phyloP scores from a whole-genome alignment of 2,888 invertebrate species.

The Acleris holmiana region DNA sequence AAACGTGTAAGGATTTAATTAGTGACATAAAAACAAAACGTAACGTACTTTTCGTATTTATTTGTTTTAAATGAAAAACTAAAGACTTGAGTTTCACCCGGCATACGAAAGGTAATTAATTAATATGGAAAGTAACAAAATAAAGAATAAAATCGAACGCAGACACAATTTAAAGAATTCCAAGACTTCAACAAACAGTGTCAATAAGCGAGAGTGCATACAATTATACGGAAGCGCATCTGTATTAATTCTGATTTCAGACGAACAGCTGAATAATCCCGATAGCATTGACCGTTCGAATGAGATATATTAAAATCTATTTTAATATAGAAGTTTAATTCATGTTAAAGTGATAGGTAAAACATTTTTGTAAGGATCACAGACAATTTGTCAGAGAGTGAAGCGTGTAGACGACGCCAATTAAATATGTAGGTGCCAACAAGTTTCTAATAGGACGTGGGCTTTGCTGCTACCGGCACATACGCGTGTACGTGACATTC shows the following conservation, averaged over 20 bases:
- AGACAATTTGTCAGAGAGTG: neutral
- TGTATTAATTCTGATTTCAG: conserved; percentile 28
- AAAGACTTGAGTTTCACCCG: no score
- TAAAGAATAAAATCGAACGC: neutral
- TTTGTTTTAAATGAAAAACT: no score
- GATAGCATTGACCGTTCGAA: conserved; percentile 22
- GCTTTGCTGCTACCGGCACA: no score
- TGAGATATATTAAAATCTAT: neutral
- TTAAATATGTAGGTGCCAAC: neutral
- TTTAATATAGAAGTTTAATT: no score
- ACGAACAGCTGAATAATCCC: conserved; percentile 19
- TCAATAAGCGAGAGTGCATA: conserved; percentile 35
- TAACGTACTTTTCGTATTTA: no score
- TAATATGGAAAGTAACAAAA: neutral
- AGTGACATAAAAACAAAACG: no score
- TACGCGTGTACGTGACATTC: no score
- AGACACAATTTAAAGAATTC: conserved; percentile 13
- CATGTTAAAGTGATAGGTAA: no score
- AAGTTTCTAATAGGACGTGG: no score
- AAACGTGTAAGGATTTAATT: no score
- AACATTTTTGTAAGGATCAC: no score
- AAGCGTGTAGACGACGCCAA: neutral
- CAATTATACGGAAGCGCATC: conserved; percentile 25
- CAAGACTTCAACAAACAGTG: conserved; percentile 8
- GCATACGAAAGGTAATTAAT: no score